phyloP scores from a whole-genome alignment of 2,888 invertebrate genomes.

The Trichogramma evanescens region DNA sequence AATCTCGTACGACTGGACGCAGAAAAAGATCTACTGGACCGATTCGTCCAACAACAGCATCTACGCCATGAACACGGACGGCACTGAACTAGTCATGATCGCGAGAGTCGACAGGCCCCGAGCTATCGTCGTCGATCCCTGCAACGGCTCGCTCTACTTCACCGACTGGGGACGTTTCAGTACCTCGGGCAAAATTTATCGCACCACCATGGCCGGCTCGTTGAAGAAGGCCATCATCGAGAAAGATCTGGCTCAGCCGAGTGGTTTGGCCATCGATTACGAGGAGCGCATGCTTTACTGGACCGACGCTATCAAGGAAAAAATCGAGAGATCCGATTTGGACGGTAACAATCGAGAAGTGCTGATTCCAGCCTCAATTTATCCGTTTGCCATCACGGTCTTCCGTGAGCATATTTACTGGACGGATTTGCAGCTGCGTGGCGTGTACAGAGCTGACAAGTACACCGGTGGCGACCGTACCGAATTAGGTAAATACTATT shows the following conservation, averaged over 20 bases:
- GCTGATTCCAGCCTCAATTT: constrained; percentile 82
- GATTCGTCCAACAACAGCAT: constrained; percentile 92
- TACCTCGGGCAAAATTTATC: constrained; percentile 80
- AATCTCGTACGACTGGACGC: constrained; percentile 96
- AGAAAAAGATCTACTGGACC: constrained; percentile 95
- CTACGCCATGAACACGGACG: constrained; percentile 89
- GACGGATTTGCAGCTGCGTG: constrained; percentile 89
- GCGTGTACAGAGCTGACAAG: constrained; percentile 94
- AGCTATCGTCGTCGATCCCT: constrained; percentile 94
- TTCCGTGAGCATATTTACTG: constrained; percentile 88
- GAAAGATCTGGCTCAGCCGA: constrained; percentile 87
- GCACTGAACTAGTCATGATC: constrained; percentile 82
- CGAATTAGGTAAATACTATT: constrained; percentile 54
- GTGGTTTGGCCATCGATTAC: constrained; percentile 91
- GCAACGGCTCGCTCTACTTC: constrained; percentile 89
- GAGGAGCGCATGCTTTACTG: constrained; percentile 89
- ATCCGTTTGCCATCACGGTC: constrained; percentile 91
- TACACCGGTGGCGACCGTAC: constrained; percentile 92
- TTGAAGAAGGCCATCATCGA: constrained; percentile 81
- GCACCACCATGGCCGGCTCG: constrained; percentile 95
- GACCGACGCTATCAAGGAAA: constrained; percentile 94
- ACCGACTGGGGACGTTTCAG: constrained; percentile 95
- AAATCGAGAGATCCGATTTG: constrained; percentile 86
- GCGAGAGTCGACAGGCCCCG: constrained; percentile 87
- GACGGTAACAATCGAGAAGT: constrained; percentile 82